phyloP scores from a whole-genome alignment of 1,140 invertebrate species.

The Drosophila serrata region DNA sequence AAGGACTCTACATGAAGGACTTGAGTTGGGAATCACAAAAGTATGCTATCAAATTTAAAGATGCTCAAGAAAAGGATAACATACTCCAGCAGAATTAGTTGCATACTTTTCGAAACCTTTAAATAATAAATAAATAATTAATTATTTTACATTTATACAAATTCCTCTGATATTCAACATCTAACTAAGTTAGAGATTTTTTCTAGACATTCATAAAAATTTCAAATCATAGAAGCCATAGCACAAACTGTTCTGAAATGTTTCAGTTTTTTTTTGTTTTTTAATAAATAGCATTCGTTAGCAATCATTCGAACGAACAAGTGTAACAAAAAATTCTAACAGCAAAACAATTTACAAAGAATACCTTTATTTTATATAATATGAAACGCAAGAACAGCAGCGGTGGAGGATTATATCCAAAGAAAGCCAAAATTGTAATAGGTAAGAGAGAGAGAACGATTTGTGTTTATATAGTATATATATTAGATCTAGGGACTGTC shows the following conservation, averaged over 20 bases:
- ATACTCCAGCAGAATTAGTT: not conserved
- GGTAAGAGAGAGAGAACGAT: not conserved
- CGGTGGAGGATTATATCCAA: not conserved
- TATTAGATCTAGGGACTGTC: too few species aligned
- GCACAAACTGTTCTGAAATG: not conserved
- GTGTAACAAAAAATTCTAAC: not conserved
- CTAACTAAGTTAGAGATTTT: not conserved
- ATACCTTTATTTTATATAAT: not conserved
- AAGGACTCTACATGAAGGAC: not conserved
- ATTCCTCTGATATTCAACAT: not conserved
- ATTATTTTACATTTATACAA: not conserved
- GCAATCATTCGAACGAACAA: not conserved
- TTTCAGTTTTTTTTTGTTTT: not conserved
- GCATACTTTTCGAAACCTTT: not conserved
- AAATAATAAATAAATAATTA: not conserved
- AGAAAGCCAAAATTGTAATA: not conserved
- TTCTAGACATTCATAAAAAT: not conserved
- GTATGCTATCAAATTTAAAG: not conserved
- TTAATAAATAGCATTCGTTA: not conserved
- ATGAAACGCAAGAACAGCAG: not conserved
- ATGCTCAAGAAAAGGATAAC: not conserved
- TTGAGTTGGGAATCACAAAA: not conserved
- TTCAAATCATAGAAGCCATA: not conserved
- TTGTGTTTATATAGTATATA: not conserved
- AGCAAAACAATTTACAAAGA: not conserved